Evolutionary conservation across 1,140 invertebrate genomes (phyloP).

Genomic region (Melipona quadrifasciata): DNA sequence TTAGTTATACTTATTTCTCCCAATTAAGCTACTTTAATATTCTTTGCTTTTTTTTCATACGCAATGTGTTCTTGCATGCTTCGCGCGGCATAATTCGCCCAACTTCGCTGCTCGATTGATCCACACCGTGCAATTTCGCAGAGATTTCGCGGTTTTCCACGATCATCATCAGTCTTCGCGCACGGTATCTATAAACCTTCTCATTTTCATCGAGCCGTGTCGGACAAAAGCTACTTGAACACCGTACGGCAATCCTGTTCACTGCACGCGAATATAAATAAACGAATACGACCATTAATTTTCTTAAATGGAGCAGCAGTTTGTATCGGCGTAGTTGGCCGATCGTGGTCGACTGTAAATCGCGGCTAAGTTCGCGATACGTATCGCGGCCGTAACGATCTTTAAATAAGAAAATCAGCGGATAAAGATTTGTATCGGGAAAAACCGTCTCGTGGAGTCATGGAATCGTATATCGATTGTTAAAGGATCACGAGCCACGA

Average conservation of each 20-base stretch:
- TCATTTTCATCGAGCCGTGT: background rate
- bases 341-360: slow-evolving; percentile 17
- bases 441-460: slow-evolving; percentile 37
- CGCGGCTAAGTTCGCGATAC: slow-evolving; percentile 10
- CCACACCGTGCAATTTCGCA: background rate
- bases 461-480: slow-evolving; percentile 44
- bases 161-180: background rate
- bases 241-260: too few relatives aligned
- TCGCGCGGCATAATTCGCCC: background rate
- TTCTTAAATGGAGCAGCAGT: slow-evolving; percentile 15
- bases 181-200: background rate
- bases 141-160: background rate
- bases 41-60: too few relatives aligned
- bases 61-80: too few relatives aligned
- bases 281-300: slow-evolving; percentile 27
- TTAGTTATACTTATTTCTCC: too few relatives aligned
- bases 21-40: too few relatives aligned
- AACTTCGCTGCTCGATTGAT: background rate
- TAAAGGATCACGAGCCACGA: slow-evolving; percentile 20
- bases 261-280: background rate
- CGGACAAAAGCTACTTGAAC: slow-evolving; percentile 3
- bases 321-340: background rate
- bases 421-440: slow-evolving; percentile 48
- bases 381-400: slow-evolving; percentile 11
- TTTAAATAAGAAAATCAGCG: slow-evolving; percentile 41